Evolutionary conservation across 2,888 invertebrate genomes (phyloP).

Genomic region (Saturnia japonica): DNA sequence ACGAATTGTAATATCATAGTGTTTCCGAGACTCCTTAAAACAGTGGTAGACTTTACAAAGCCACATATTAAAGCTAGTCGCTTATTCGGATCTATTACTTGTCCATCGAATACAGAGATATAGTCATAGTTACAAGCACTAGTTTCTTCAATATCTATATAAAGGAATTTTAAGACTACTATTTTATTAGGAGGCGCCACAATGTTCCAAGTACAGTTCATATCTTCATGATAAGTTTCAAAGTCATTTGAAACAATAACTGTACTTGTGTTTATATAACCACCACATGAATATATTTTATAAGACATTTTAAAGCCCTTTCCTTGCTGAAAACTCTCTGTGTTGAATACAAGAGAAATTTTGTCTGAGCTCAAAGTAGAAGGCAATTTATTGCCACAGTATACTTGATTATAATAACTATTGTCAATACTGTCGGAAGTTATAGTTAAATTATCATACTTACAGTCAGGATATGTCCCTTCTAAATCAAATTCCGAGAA

Average conservation of each 20-base stretch:
- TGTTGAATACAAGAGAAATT: slow-evolving; percentile 77
- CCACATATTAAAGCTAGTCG: slow-evolving; percentile 85
- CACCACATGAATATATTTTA: slow-evolving; percentile 86
- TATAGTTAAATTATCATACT: slow-evolving; percentile 82
- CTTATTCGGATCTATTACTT: slow-evolving; percentile 53
- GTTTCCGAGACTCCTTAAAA: slow-evolving; percentile 83
- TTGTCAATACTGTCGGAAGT: slow-evolving; percentile 32
- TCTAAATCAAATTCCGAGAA: slow-evolving; percentile 83
- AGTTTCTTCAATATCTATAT: slow-evolving; percentile 78
- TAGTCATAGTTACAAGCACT: slow-evolving; percentile 82
- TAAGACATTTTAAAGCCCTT: slow-evolving; percentile 84
- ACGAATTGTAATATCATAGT: slow-evolving; percentile 80
- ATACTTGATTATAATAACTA: slow-evolving; percentile 36
- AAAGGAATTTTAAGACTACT: slow-evolving; percentile 84
- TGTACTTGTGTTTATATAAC: slow-evolving; percentile 83
- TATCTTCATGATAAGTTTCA: slow-evolving; percentile 70
- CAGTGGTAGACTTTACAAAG: slow-evolving; percentile 78
- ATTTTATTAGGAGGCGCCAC: slow-evolving; percentile 85
- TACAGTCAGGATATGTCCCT: slow-evolving; percentile 61
- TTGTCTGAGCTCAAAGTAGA: slow-evolving; percentile 55
- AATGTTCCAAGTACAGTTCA: slow-evolving; percentile 90
- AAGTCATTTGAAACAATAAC: slow-evolving; percentile 77
- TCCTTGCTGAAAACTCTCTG: slow-evolving; percentile 79
- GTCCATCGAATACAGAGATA: slow-evolving; percentile 82
- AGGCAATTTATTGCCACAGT: slow-evolving; percentile 56